Evolutionary conservation across 2,113 vertebrate species (phyloP), one percentile per base, ranked within the genome.

Genomic region (Solea senegalensis): DNA sequence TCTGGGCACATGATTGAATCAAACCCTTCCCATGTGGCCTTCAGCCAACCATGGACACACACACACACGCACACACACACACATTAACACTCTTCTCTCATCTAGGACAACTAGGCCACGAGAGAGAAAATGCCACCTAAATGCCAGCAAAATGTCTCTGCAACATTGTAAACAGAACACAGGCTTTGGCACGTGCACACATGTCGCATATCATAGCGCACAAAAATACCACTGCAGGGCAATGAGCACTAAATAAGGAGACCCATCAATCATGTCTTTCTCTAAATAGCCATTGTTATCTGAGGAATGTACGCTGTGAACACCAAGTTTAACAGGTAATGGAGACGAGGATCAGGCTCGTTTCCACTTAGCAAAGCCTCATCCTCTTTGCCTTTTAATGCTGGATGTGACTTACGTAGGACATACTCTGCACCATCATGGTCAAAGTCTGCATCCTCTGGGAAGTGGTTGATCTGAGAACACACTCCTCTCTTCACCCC

Each of bases 391-490:
- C 9, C 13, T n/a, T 16, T 46, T 59, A 62, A 11, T 67, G 45
- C 28, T 44, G 50, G 14, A 64, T 16, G 57, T 67, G 80, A 88
- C 89, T 94, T 93, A 96, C 95, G 93, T 83, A 97, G 91, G 84
- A 97, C 94, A 68, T 97, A 97, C 91, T 97, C 96, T 26, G 96
- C 95, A 67, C 96, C 96, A 75, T 97, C 96, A 40, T 97, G 96
- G 91, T 97, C 96, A 62, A 97, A 97, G 90, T 97, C 96, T 43
- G 95, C 96, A 58, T 97, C 96, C 84, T 97, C 96, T 13, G 96
- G 96, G 84, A 97, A 97, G 78, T 97, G 96, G 88, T 97, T 97
- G 83, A 97, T 97, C 92, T 97, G 96, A 67, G 95, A 95, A 72
- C 96, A 97, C 65, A 96, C 93, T 15, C 96, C 96, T 91, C 96